Evolutionary conservation across 2,797 vertebrate genomes (phyloP).

Genomic region (Notolabrus celidotus): DNA sequence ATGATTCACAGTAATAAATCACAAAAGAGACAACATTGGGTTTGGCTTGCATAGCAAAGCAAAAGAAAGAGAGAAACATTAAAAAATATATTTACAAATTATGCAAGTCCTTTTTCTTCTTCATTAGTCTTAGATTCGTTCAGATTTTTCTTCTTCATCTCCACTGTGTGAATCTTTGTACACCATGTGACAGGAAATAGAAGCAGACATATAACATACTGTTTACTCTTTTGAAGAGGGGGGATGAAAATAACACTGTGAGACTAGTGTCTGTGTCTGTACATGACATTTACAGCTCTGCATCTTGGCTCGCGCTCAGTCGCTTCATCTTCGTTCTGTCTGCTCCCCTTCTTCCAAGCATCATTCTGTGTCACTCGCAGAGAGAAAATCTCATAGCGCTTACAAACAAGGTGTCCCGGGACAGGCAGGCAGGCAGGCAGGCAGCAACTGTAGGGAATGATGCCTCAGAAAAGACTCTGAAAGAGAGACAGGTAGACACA

Average conservation of each 20-base stretch:
- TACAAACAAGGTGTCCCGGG: constrained; percentile 88
- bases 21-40: constrained; percentile 91
- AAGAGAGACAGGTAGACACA: constrained; percentile 49
- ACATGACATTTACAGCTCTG: constrained; percentile 97
- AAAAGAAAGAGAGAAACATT: constrained; percentile 89
- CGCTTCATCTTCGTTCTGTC: constrained; percentile 56
- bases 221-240: constrained; percentile 86
- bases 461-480: constrained; percentile 77
- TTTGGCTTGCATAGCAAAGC: constrained; percentile 99
- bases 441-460: constrained; percentile 83
- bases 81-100: constrained; percentile 96
- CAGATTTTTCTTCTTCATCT: constrained; percentile 70
- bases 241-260: constrained; percentile 85
- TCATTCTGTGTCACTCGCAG: constrained; percentile 90
- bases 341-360: constrained; percentile 67
- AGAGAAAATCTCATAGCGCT: constrained; percentile 94
- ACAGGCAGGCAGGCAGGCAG: constrained; percentile 89
- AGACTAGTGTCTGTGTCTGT: constrained; percentile 96
- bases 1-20: constrained; percentile 96
- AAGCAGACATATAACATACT: constrained; percentile 77
- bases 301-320: constrained; percentile 58
- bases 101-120: constrained; percentile 91
- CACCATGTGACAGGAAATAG: constrained; percentile 79
- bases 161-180: constrained; percentile 73
- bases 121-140: constrained; percentile 73